Base-by-base conservation (phyloP, 2,797 vertebrate species). In the Enteromius treurensis region DNA sequence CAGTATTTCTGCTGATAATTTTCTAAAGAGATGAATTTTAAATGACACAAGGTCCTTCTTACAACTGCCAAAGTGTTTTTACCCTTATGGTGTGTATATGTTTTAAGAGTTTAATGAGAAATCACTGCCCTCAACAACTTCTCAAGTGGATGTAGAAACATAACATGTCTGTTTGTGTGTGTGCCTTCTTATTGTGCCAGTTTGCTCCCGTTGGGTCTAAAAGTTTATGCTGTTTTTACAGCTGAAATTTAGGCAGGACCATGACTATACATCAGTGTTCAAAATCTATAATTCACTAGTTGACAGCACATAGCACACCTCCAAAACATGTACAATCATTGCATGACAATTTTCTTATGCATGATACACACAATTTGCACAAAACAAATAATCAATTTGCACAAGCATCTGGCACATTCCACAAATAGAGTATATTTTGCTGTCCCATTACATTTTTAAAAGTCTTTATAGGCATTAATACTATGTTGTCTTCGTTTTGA, bases 51-150 rank as follows among this genome's bases (percentile, higher is more conserved):
- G 77, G 29, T 69, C 64, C 45, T 79, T 79, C 64, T 64, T 64
- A 67, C 9, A 55, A 71, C 77, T 87, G 74, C 81, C 80, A 87
- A 87, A 85, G 79, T 80, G 55, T 84, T 65, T 80, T 21, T 49
- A 65, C 45, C 82, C 80, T 60, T 26, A 83, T 42, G 10, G 75
- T 77, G 49, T 85, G 76, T 86, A 47, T 65, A 86, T 26, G 21
- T 55, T 65, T 75, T 80, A 55, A 80, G 19, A 80, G n/a, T 42
- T 65, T 65, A 19, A 34, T 23, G 78, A 77, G 84, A 65, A 85
- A 70, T 75, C 81, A 83, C 81, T 83, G 81, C 64, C 55, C 76
- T 80, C 17, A 65, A 47, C 34, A 9, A 78, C n/a, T 32, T 83
- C 29, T 81, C n/a, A 75, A 53, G 37, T 71, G 68, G 51, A 45